phyloP scores from a whole-genome alignment of 2,888 invertebrate species.

The Pammene fasciana region DNA sequence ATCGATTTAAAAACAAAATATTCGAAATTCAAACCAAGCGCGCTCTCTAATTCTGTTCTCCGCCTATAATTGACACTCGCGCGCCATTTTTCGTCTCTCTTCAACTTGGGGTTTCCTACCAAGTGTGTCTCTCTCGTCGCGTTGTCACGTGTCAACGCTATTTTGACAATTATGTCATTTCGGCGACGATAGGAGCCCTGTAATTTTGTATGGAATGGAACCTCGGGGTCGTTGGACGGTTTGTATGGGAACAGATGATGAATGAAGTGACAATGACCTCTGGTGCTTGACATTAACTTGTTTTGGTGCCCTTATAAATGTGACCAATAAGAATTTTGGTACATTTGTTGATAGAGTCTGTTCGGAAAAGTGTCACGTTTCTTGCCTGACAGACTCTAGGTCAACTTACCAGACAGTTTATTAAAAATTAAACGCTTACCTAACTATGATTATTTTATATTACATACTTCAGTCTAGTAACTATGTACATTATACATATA shows the following conservation, averaged over 20 bases:
- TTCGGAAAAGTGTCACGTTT: too few relatives aligned
- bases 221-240: conserved; percentile 73
- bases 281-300: conserved; percentile 13
- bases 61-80: conserved; percentile 82
- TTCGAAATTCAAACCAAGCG: conserved; percentile 79
- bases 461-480: too few relatives aligned
- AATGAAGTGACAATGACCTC: conserved; percentile 43
- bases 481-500: too few relatives aligned
- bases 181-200: conserved; percentile 77
- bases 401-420: neutral
- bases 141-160: conserved; percentile 81
- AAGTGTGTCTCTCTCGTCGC: conserved; percentile 58
- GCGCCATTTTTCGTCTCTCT: conserved; percentile 67
- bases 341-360: too few relatives aligned
- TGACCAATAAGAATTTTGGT: neutral
- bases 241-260: conserved; percentile 77
- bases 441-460: too few relatives aligned
- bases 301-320: conserved; percentile 21
- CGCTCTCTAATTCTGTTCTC: conserved; percentile 80
- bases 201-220: conserved; percentile 80
- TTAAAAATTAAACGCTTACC: too few relatives aligned
- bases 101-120: conserved; percentile 45
- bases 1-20: conserved; percentile 81
- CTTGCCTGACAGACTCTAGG: too few relatives aligned
- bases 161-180: conserved; percentile 84